Evolutionary conservation across 1,140 invertebrate genomes (phyloP), one percentile per base, ranked within the genome.

Genomic region (Drosophila neocordata): DNA sequence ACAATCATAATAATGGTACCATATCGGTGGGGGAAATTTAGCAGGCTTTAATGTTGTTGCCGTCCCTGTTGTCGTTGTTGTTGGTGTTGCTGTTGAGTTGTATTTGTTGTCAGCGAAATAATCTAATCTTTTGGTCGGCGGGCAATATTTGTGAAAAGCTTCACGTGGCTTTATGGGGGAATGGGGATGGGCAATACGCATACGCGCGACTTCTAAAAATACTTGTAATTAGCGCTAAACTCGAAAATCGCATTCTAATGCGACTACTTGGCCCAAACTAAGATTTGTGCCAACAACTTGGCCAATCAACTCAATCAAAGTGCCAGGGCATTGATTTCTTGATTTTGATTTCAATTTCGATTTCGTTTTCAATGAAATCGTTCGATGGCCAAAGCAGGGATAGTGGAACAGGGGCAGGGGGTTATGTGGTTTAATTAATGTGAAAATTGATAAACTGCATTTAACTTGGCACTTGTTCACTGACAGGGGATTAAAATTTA

Each of bases 361-460:
- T 44, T 48, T 20, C 15, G 15, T 20, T 48, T 48, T 48, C 41
- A 48, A 48, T 48, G 41, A 48, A 20, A 15, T 15, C 13, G 41
- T n/a, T 44, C 41, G 7, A 18, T 44, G 13, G 41, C 41, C 13
- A 2, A 18, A 8, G 41, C 41, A 9, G 41, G n/a, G n/a, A n/a
- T n/a, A n/a, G 13, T 2, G 5, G 13, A 7, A 1, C 3, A 0
- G 27, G 24, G 53, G n/a, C 22, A 12, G n/a, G 52, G 4, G 13
- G 38, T 1, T 8, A 13, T 2, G 2, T 9, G 44, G 27, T 22
- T 65, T 74, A 74, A 77, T 77, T 77, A 70, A 74, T 69, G 66
- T 58, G 48, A 70, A 83, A 68, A 71, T 69, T 81, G 81, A 84
- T 85, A 80, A 85, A 79, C 65, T 79, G 79, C 70, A 67, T 66